phyloP scores from a whole-genome alignment of 2,888 invertebrate species.

The Drosophila subquinaria region DNA sequence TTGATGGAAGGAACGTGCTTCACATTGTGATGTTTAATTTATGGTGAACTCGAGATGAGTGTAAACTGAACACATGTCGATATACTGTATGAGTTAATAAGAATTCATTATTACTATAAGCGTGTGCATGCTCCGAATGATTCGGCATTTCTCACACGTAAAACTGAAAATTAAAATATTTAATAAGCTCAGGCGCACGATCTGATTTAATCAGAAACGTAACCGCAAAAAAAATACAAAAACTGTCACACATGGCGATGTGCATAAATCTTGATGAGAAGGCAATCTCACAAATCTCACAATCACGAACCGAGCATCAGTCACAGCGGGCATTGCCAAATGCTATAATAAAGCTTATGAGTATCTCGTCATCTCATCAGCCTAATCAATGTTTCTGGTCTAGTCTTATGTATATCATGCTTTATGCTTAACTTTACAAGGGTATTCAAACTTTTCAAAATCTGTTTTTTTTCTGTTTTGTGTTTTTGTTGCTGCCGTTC shows the following conservation, averaged over 20 bases:
- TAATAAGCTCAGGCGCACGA: constrained; percentile 56
- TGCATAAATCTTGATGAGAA: constrained; percentile 54
- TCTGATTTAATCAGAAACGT: constrained; percentile 58
- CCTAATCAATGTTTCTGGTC: constrained; percentile 18
- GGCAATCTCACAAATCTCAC: constrained; percentile 4
- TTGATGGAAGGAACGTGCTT: not conserved
- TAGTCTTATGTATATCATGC: constrained; percentile 10
- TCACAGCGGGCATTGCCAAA: constrained; percentile 15
- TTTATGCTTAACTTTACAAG: constrained; percentile 15
- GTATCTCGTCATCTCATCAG: constrained; percentile 14
- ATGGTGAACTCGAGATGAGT: constrained; percentile 18
- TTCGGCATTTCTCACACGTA: constrained; percentile 50
- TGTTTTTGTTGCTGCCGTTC: constrained; percentile 16
- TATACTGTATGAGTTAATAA: not conserved
- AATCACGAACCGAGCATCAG: constrained; percentile 1
- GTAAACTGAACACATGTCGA: constrained; percentile 9
- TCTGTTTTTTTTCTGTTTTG: constrained; percentile 6
- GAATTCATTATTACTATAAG: constrained; percentile 10
- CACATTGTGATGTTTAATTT: constrained; percentile 8
- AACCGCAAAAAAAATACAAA: constrained; percentile 25
- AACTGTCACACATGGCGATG: constrained; percentile 49
- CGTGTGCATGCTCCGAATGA: constrained; percentile 15
- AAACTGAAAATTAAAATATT: constrained; percentile 47
- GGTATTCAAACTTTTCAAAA: constrained; percentile 16
- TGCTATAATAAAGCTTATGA: constrained; percentile 17